Percentiles rank a stretch among this genome's conserved stretches.
These are phyloP conservation scores for Pandemis corylana DNA, from an alignment of 2,888 invertebrate species.

Conservation along the genomic window DNA sequence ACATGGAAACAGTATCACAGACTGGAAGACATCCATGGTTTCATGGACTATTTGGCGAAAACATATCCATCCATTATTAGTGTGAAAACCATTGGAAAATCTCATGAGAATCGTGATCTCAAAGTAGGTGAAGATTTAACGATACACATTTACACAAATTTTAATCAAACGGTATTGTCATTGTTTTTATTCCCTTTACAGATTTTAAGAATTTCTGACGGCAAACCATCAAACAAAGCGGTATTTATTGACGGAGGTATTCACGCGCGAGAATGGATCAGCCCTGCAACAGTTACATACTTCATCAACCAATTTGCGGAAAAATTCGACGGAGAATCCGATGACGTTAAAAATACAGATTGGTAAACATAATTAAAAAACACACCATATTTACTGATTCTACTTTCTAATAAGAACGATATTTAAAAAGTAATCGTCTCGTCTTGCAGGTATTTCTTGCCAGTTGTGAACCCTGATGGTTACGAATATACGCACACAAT, in stretches of 20 bases:
- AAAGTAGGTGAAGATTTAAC: slow-evolving; percentile 78
- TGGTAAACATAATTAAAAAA: slow-evolving; percentile 58
- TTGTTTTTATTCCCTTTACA: slow-evolving; percentile 45
- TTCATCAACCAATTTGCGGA: slow-evolving; percentile 91
- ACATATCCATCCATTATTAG: slow-evolving; percentile 90
- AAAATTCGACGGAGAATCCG: slow-evolving; percentile 88
- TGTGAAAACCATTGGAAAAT: slow-evolving; percentile 90
- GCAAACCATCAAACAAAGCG: slow-evolving; percentile 87
- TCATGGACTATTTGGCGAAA: slow-evolving; percentile 90
- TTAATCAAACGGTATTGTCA: background rate
- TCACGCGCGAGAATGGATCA: slow-evolving; percentile 97
- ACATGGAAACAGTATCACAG: slow-evolving; percentile 94
- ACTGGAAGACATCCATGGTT: slow-evolving; percentile 90
- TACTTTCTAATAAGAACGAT: background rate
- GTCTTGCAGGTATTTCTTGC: slow-evolving; percentile 86
- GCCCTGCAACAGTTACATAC: slow-evolving; percentile 92
- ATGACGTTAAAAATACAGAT: slow-evolving; percentile 77
- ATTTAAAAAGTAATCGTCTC: slow-evolving; percentile 1
- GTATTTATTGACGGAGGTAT: slow-evolving; percentile 93
- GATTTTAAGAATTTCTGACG: slow-evolving; percentile 88
- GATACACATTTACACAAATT: background rate
- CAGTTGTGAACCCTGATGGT: slow-evolving; percentile 93
- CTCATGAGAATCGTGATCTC: slow-evolving; percentile 89
- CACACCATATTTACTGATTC: background rate
- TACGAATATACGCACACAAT: slow-evolving; percentile 93